phyloP scores from a whole-genome alignment of 2,797 vertebrate species.

The Phrynocephalus forsythii region DNA sequence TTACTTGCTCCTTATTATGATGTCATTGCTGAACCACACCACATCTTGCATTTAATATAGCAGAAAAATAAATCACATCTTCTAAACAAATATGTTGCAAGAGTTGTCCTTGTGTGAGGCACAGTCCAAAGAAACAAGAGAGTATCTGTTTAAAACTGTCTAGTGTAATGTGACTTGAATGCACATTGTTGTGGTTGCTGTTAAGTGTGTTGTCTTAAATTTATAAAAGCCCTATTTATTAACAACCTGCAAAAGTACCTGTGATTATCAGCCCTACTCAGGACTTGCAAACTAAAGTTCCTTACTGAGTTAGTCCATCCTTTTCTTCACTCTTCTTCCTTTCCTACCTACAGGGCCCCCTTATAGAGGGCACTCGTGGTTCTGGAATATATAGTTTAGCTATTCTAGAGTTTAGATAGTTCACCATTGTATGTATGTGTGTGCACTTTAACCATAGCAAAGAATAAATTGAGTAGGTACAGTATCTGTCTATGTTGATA shows the following conservation, averaged over 20 bases:
- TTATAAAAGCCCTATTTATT: too few species aligned
- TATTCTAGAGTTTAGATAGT: background rate
- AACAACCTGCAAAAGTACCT: too few species aligned
- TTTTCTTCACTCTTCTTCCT: too few species aligned
- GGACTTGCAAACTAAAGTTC: too few species aligned
- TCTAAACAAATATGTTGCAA: background rate
- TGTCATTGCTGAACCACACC: conserved; percentile 8
- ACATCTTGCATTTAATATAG: background rate
- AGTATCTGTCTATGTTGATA: conserved; percentile 24
- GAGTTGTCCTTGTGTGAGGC: background rate
- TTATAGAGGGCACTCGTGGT: too few species aligned
- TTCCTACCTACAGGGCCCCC: too few species aligned
- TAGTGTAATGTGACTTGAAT: background rate
- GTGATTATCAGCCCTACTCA: too few species aligned
- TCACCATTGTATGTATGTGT: background rate
- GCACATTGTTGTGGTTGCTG: too few species aligned
- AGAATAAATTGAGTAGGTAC: background rate
- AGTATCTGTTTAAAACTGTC: background rate
- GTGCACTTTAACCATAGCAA: background rate
- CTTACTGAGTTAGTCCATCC: too few species aligned
- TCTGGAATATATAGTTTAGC: background rate
- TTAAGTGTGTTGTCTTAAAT: too few species aligned
- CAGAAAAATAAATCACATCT: background rate
- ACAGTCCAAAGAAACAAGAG: background rate
- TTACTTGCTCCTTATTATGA: conserved; percentile 36